Evolutionary conservation across 2,888 invertebrate species (phyloP), one percentile per base, ranked within the genome.

Genomic region (Magallana nippona): DNA sequence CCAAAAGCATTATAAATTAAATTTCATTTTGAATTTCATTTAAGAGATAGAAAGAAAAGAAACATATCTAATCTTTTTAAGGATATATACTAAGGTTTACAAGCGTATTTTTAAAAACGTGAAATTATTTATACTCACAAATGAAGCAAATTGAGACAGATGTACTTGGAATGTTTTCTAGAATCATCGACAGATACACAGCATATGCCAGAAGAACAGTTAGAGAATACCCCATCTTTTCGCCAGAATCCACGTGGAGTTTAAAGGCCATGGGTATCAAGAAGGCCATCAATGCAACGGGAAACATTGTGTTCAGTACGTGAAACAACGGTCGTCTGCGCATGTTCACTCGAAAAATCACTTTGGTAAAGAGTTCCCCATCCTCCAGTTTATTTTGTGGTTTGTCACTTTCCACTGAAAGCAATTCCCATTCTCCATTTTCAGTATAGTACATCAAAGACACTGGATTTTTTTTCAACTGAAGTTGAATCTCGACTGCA

Each of bases 391-490:
- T 85, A n/a, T 78, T 63, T 10, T 83, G 78, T n/a, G 81, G 78
- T 32, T 58, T 78, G 2, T 78, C 27, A 17, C 85, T 84, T 1
- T 78, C 57, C 1, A 83, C 82, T 11, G 81, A 78, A 0, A 88
- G 55, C 1, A 89, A 63, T 13, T 88, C 86, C 89, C 89, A 89
- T 84, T 89, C 89, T 3, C 89, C 89, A 78, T 89, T 89, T 80
- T 83, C 85, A 10, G 79, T 71, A 55, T 83, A 85, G 56, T 63
- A 78, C 5, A 55, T 62, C 10, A 63, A 44, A 13, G 79, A 63
- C 3, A 84, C 79, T 15, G 84, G 55, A 10, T 63, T 17, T 13
- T 10, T 15, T 1, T 32, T 57, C 15, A 84, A 82, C 1, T 15
- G 15, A 8, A 86, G 83, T 11, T 17, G 44, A 1, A 89, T 83